Base-by-base conservation (phyloP, 2,113 vertebrate species). In the Melanerpes aurifrons region DNA sequence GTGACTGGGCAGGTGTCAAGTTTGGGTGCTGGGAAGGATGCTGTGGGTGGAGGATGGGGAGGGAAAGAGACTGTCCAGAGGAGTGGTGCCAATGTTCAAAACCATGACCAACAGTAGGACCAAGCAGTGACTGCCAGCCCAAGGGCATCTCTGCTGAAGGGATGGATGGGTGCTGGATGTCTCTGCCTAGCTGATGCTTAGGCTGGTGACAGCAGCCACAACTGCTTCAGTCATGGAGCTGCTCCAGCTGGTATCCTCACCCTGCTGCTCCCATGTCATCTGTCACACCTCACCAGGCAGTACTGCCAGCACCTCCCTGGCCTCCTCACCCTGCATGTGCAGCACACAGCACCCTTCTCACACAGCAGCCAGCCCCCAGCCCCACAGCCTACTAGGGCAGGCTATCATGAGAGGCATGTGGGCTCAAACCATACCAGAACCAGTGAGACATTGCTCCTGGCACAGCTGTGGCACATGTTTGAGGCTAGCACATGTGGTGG, bases 331-430 rank as follows among this genome's bases (percentile, higher is more conserved):
- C 31, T 90, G 43, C 87, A 20, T 1, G 13, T 25, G 50, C 50
- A 12, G 48, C 48, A 50, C 48, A 50, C 20, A 48, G 47, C 48
- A 48, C 48, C 48, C 9, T 48, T 21, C 48, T 48, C 48, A 11
- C 11, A 2, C 37, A 66, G 20, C 43, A 67, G 53, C 31, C 78
- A 91, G 57, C 7, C 15, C 22, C 29, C 48, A 47, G 28, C 12
- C 12, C 17, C 16, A 4, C 18, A 4, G 8, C 11, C 12, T 0
- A 0, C 22, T 1, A 0, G 20, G 24, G 20, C 53, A 71, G 3
- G 14, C 4, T 0, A 31, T 26, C 2, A 0, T 1, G 1, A 40
- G 25, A 81, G 37, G 57, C 1, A 1, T 54, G n/a, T 20, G 50
- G 54, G 48, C 58, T 72, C 58, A 53, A 84, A 73, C 63, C 62